Evolutionary conservation across 2,888 invertebrate species (phyloP).

Genomic region (Cephus spinipes): DNA sequence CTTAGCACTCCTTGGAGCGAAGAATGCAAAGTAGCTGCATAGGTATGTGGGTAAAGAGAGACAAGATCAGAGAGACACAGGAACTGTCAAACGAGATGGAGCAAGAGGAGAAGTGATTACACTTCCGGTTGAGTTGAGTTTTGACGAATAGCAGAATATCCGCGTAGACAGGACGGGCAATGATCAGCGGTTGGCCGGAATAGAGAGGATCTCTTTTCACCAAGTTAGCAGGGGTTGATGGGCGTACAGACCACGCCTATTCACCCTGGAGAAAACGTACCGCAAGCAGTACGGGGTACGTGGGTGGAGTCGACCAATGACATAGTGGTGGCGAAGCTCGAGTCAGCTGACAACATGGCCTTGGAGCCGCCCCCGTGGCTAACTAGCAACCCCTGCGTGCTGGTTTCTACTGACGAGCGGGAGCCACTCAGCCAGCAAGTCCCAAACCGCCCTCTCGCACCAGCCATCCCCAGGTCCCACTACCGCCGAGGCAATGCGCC

Average conservation of each 20-base stretch:
- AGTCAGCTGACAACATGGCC: conserved; percentile 61
- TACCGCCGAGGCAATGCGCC: conserved; percentile 18
- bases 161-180: not conserved
- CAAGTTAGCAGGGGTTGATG: conserved; percentile 14
- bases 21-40: not conserved
- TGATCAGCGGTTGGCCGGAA: not conserved
- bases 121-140: not conserved
- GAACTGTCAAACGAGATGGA: not conserved
- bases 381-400: conserved; percentile 53
- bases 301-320: conserved; percentile 61
- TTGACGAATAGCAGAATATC: not conserved
- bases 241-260: conserved; percentile 45
- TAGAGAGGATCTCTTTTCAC: not conserved
- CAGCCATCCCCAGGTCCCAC: conserved; percentile 20
- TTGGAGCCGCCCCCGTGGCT: conserved; percentile 59
- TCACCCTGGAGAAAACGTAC: conserved; percentile 34
- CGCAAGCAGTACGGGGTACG: conserved; percentile 21
- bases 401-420: conserved; percentile 19
- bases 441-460: conserved; percentile 41
- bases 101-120: not conserved
- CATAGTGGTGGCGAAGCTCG: conserved; percentile 49
- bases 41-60: not conserved
- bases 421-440: conserved; percentile 65
- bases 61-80: not conserved
- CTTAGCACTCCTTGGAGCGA: not conserved